A percentile compares a stretch with the other conserved stretches of the same genome.
phyloP scores from a whole-genome alignment of 2,888 invertebrate species.

The Rotaria macrura region DNA sequence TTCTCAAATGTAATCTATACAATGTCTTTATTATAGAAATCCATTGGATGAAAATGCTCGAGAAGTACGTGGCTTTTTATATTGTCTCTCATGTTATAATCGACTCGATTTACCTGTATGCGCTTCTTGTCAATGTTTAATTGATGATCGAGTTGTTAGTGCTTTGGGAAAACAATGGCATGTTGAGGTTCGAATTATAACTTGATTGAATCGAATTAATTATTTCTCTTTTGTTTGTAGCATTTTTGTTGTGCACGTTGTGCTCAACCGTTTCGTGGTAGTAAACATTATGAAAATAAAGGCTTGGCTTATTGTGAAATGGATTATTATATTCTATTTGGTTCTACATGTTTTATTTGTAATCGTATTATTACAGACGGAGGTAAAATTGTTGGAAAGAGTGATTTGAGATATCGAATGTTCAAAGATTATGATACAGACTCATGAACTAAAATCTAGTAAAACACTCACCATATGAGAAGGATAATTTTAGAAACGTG shows the following conservation, averaged over 20 bases:
- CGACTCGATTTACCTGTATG: conserved; percentile 99
- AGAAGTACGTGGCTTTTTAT: conserved; percentile 86
- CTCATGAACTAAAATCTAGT: too few species aligned
- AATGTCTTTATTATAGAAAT: conserved; percentile 53
- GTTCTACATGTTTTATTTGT: conserved; percentile 94
- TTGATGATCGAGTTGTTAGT: conserved; percentile 89
- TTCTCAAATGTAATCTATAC: neutral
- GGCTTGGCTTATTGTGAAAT: conserved; percentile 93
- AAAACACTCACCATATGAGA: too few species aligned
- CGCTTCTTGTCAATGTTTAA: conserved; percentile 86
- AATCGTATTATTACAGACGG: conserved; percentile 94
- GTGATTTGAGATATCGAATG: too few species aligned
- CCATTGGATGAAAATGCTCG: conserved; percentile 89
- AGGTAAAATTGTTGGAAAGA: conserved; percentile 59
- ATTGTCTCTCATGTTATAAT: conserved; percentile 92
- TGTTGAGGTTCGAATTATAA: conserved; percentile 62
- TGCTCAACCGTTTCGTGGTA: conserved; percentile 96
- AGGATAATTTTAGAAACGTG: too few species aligned
- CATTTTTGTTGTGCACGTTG: conserved; percentile 99
- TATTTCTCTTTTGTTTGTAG: conserved; percentile 52
- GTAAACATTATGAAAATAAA: conserved; percentile 94
- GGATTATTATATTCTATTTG: conserved; percentile 74
- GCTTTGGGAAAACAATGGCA: conserved; percentile 97
- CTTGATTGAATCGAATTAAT: neutral
- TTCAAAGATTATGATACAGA: too few species aligned